These are phyloP conservation scores for Marmota flaviventris DNA, from an alignment of 2,113 vertebrate genomes.

Conservation along the genomic window DNA sequence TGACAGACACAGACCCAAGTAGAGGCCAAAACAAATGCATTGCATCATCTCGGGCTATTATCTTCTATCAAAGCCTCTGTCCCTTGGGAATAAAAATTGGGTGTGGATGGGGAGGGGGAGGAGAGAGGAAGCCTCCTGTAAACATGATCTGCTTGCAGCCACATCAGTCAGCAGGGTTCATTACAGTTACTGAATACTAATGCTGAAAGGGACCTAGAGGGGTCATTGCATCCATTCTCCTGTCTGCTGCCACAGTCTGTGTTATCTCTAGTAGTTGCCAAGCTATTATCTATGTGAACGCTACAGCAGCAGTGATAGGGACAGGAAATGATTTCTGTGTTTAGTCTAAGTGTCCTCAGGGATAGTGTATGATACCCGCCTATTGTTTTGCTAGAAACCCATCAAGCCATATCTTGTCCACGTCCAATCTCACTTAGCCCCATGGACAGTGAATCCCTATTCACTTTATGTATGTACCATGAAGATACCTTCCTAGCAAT, in stretches of 20 bases:
- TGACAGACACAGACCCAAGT: conserved; percentile 41
- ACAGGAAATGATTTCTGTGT: background rate
- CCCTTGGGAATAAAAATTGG: conserved; percentile 43
- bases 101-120: conserved; percentile 42
- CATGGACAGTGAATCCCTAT: background rate
- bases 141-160: conserved; percentile 24
- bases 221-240: background rate
- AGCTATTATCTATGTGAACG: background rate
- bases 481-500: background rate
- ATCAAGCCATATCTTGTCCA: background rate
- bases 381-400: background rate
- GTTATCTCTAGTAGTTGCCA: background rate
- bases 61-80: conserved; percentile 63
- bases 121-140: conserved; percentile 60
- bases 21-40: conserved; percentile 70
- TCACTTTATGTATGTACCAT: background rate
- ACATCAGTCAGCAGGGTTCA: conserved; percentile 29
- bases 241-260: background rate
- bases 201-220: background rate
- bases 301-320: background rate
- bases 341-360: background rate
- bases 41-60: conserved; percentile 68
- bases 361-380: background rate
- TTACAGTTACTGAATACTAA: background rate
- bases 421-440: background rate